A percentile compares a stretch with the other conserved stretches of the same genome.
Conservation (phyloP, 2,797 vertebrate species). For the Channa striata region DNA sequence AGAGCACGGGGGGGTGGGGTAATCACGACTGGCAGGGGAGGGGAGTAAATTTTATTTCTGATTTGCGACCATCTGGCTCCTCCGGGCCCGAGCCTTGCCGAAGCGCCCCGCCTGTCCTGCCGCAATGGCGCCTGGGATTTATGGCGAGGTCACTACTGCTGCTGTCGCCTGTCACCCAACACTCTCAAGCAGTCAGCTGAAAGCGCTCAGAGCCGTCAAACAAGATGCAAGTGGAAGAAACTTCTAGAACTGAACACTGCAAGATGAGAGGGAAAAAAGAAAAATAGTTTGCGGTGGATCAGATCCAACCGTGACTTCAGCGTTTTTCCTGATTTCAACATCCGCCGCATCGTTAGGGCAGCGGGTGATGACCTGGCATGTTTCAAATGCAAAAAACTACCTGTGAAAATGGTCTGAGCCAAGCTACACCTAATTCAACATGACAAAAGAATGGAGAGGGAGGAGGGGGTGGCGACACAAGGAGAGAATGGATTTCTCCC, state of each 20-base stretch:
- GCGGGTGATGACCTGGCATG: background rate
- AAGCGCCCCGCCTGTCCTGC: constrained; percentile 51
- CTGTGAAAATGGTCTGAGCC: background rate
- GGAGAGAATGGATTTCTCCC: constrained; percentile 78
- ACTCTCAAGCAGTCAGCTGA: constrained; percentile 48
- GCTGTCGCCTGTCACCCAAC: constrained; percentile 68
- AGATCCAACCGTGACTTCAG: background rate
- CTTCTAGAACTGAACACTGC: background rate
- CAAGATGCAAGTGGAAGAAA: constrained; percentile 2
- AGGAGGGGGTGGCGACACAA: constrained; percentile 38
- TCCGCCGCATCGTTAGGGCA: background rate
- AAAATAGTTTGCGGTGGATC: background rate
- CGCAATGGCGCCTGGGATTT: constrained; percentile 69
- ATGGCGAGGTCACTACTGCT: constrained; percentile 68
- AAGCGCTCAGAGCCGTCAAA: too few species aligned
- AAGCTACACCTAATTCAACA: constrained; percentile 50
- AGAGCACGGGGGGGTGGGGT: constrained; percentile 33
- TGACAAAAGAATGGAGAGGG: constrained; percentile 53
- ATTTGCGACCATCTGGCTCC: constrained; percentile 80
- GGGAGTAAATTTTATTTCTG: constrained; percentile 70
- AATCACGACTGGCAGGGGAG: constrained; percentile 43
- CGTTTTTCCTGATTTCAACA: background rate
- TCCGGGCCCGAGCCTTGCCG: constrained; percentile 49
- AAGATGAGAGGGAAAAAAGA: background rate
- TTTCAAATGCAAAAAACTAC: constrained; percentile 10